Evolutionary conservation across 2,888 invertebrate species (phyloP).

Genomic region (Pammene fasciana): DNA sequence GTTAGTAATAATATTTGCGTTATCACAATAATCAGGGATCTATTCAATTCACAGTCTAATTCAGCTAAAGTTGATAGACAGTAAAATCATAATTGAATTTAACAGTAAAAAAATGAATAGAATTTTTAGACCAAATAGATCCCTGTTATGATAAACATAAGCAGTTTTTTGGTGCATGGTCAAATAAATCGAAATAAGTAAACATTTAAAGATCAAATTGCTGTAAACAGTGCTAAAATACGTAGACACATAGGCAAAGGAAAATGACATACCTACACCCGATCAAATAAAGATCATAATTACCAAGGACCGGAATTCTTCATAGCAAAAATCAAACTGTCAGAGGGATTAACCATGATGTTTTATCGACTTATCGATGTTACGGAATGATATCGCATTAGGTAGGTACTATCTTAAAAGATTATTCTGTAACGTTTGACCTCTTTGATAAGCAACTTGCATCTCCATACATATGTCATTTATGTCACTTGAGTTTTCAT

Average conservation of each 20-base stretch:
- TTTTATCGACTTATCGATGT: too few relatives aligned
- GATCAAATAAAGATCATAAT: background rate
- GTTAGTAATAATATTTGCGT: conserved; percentile 19
- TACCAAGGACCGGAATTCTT: too few relatives aligned
- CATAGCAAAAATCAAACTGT: too few relatives aligned
- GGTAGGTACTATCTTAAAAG: too few relatives aligned
- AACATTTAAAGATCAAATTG: background rate
- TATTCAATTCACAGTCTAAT: background rate
- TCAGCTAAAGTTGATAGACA: background rate
- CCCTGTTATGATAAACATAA: background rate
- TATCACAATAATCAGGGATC: conserved; percentile 5
- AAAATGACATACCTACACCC: background rate
- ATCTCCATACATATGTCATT: too few relatives aligned
- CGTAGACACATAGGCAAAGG: conserved; percentile 2
- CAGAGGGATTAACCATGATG: too few relatives aligned
- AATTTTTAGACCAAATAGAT: background rate
- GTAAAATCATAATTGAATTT: too few relatives aligned
- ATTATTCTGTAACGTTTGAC: too few relatives aligned
- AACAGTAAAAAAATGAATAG: background rate
- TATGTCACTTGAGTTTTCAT: too few relatives aligned
- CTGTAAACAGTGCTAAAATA: conserved; percentile 5
- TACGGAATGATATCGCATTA: too few relatives aligned
- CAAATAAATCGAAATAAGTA: background rate
- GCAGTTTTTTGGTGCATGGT: background rate
- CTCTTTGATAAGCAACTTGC: too few relatives aligned